phyloP scores from a whole-genome alignment of 2,888 invertebrate genomes.

The Caenorhabditis parvicauda region DNA sequence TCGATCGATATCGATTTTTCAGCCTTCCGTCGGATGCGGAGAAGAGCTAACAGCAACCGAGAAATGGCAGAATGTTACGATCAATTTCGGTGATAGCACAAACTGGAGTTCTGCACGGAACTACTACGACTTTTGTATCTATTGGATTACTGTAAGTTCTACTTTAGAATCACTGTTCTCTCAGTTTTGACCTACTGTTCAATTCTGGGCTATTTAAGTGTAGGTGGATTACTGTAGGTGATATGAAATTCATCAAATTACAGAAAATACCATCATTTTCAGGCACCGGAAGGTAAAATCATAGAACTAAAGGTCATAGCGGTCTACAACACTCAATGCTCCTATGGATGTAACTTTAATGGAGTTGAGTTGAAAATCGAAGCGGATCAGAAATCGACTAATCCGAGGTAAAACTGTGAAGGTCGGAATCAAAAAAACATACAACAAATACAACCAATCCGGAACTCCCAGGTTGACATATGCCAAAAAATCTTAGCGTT shows the following conservation, averaged over 20 bases:
- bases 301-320: slow-evolving; percentile 23
- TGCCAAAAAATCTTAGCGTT: no score
- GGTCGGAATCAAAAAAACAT: background rate
- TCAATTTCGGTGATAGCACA: slow-evolving; percentile 16
- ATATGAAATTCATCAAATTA: background rate
- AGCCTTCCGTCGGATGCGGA: slow-evolving; percentile 17
- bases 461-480: background rate
- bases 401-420: slow-evolving; percentile 11
- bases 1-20: background rate
- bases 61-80: slow-evolving; percentile 10
- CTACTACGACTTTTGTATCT: slow-evolving; percentile 9
- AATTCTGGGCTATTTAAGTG: no score
- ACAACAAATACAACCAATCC: background rate
- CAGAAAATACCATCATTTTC: background rate
- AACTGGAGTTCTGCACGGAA: slow-evolving; percentile 15
- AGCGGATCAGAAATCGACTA: slow-evolving; percentile 14
- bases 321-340: slow-evolving; percentile 27
- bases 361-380: slow-evolving; percentile 30
- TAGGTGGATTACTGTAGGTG: no score
- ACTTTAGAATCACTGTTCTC: background rate
- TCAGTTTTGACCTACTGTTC: background rate
- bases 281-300: slow-evolving; percentile 27
- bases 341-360: slow-evolving; percentile 30
- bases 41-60: slow-evolving; percentile 8
- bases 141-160: slow-evolving; percentile 19